Evolutionary conservation across 2,888 invertebrate genomes (phyloP), one percentile per base, ranked within the genome.

Genomic region (Drosophila recens): DNA sequence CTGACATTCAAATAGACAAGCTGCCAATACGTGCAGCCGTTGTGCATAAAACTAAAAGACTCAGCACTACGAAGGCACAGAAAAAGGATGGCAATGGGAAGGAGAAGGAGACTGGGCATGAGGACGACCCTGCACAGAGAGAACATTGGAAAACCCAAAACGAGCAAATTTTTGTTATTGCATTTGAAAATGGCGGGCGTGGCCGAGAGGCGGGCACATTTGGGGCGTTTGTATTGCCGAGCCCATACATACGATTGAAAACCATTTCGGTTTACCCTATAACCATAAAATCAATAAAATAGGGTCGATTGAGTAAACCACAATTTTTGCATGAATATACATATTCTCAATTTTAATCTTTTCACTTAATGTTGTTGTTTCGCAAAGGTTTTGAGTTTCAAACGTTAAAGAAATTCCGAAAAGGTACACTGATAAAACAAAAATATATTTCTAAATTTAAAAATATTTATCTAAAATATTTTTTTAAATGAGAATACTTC

Each of bases 11-110:
- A 88, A 86, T 82, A 82, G 83, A 83, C 87, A 85, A 80, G 87
- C 84, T 84, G 84, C 80, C 84, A 85, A 85, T 86, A 81, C 86
- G 79, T 81, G 81, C 86, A 83, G 68, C 75, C 82, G 87, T 78
- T 75, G 78, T 80, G 85, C 84, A 85, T 85, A 87, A 87, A 87
- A 87, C 87, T 87, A 87, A 85, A 84, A 82, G 84, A 87, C 80
- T 87, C 87, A 75, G 84, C 87, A 84, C 80, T 65, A 67, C 46
- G 8, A 17, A 13, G 49, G 11, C 13, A 17, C 11, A 13, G 49
- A 34, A 13, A 15, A 10, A 27, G 33, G 30, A 4, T 3, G 10
- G 17, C 3, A 11, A 33, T 4, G 52, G 13, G 51, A 23, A 13
- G 20, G 6, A 23, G 20, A 43, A 17, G 6, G 23, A 6, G 20